A percentile compares a stretch with the other conserved stretches of the same genome.
Evolutionary conservation across 2,888 invertebrate genomes (phyloP).

Genomic region (Eurytoma adleriae): DNA sequence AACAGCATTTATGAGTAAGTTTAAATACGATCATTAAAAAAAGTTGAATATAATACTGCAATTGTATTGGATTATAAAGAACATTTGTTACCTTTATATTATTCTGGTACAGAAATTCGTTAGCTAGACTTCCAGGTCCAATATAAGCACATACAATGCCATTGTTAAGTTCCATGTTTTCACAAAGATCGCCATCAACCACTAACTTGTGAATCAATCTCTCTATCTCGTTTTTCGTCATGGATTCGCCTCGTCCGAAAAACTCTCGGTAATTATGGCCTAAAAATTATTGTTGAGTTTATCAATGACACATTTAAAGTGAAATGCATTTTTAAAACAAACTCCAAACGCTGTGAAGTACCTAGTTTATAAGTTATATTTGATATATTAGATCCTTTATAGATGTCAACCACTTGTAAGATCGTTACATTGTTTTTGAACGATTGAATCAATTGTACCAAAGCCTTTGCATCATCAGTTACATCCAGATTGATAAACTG

Average conservation of each 20-base stretch:
- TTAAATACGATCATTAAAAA: too few relatives aligned
- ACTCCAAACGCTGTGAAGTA: not conserved
- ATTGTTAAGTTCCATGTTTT: conserved; percentile 85
- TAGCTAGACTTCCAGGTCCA: conserved; percentile 84
- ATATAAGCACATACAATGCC: conserved; percentile 92
- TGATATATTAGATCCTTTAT: conserved; percentile 71
- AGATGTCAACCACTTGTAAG: conserved; percentile 68
- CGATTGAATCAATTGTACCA: conserved; percentile 83
- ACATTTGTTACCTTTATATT: conserved; percentile 72
- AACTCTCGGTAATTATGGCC: conserved; percentile 21
- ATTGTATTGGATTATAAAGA: too few relatives aligned
- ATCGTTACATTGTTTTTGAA: conserved; percentile 72
- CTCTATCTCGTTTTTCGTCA: conserved; percentile 87
- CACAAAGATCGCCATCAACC: conserved; percentile 85
- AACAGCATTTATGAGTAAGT: not conserved
- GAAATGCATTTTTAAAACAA: not conserved
- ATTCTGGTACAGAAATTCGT: conserved; percentile 77
- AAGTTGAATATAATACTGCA: too few relatives aligned
- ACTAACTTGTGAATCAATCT: conserved; percentile 90
- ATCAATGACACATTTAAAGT: not conserved
- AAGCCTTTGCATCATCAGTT: conserved; percentile 84
- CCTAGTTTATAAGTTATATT: conserved; percentile 63
- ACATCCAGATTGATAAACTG: conserved; percentile 81
- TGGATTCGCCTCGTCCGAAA: conserved; percentile 82
- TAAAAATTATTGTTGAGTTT: not conserved